phyloP scores from a whole-genome alignment of 2,888 invertebrate genomes.

The Spodoptera exigua region DNA sequence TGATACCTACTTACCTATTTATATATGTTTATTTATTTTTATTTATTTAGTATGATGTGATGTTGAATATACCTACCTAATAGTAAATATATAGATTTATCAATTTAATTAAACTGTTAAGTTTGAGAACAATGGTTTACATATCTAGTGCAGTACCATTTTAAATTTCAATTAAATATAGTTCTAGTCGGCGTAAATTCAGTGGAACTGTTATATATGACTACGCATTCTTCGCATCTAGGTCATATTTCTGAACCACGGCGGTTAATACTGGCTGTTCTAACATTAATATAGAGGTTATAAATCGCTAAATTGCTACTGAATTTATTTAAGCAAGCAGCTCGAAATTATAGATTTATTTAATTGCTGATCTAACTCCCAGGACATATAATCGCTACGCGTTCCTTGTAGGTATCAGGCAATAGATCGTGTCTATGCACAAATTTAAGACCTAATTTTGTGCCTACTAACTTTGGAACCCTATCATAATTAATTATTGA shows the following conservation, averaged over 20 bases:
- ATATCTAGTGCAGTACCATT: too few relatives aligned
- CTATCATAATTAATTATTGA: conserved; percentile 1
- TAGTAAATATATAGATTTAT: too few relatives aligned
- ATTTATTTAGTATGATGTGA: too few relatives aligned
- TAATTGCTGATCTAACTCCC: conserved; percentile 36
- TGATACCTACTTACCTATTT: too few relatives aligned
- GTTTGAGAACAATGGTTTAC: not conserved
- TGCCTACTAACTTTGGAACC: not conserved
- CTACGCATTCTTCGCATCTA: conserved; percentile 40
- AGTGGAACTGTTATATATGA: conserved; percentile 34
- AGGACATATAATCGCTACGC: conserved; percentile 19
- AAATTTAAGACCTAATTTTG: conserved; percentile 1
- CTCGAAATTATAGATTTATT: conserved; percentile 46
- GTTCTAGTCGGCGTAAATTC: conserved; percentile 13
- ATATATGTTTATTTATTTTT: too few relatives aligned
- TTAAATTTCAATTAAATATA: conserved; percentile 21
- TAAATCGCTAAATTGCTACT: conserved; percentile 52
- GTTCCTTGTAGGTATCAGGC: conserved; percentile 6
- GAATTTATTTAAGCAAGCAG: conserved; percentile 51
- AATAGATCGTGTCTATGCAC: conserved; percentile 4
- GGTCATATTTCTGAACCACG: conserved; percentile 41
- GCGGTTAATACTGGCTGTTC: conserved; percentile 39
- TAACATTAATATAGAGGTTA: conserved; percentile 37
- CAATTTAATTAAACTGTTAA: too few relatives aligned
- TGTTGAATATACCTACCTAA: too few relatives aligned